Percentiles rank a stretch among this genome's conserved stretches.
These are phyloP conservation scores for Eubucco bourcierii DNA, from an alignment of 2,113 vertebrate genomes.

Conservation along the genomic window DNA sequence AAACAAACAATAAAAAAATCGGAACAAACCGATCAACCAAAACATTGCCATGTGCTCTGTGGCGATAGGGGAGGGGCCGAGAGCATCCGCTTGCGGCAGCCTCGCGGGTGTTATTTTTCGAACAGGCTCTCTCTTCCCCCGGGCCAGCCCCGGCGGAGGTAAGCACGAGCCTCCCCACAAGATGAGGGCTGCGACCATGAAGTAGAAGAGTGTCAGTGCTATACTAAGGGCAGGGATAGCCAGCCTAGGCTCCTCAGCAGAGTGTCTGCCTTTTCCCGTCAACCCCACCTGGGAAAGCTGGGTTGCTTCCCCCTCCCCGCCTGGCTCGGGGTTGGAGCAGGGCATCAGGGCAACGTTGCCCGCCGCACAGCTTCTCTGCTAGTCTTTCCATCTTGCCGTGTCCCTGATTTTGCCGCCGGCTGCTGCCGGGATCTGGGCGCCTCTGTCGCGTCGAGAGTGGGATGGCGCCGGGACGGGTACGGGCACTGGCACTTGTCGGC, in stretches of 20 bases:
- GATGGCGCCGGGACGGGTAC: neutral
- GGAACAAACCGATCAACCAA: slow-evolving; percentile 16
- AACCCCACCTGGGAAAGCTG: neutral
- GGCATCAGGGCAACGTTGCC: neutral
- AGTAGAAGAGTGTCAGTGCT: neutral
- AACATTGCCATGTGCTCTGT: slow-evolving; percentile 43
- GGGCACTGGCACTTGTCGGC: neutral
- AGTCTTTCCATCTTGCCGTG: neutral
- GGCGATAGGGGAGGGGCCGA: neutral
- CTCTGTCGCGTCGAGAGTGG: too few relatives aligned
- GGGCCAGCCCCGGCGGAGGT: neutral
- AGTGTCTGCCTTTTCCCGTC: neutral
- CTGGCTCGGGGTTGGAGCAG: neutral
- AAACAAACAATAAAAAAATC: neutral
- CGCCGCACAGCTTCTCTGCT: neutral
- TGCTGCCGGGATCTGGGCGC: too few relatives aligned
- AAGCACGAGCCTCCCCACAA: neutral
- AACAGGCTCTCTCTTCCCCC: neutral
- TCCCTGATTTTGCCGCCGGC: neutral
- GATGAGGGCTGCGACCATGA: neutral
- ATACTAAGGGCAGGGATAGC: neutral
- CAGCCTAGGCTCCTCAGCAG: too few relatives aligned
- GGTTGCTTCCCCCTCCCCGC: neutral
- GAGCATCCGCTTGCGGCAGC: neutral
- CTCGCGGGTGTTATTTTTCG: neutral